Conservation (phyloP, 2,888 invertebrate species). For the Nymphalis c-album region DNA sequence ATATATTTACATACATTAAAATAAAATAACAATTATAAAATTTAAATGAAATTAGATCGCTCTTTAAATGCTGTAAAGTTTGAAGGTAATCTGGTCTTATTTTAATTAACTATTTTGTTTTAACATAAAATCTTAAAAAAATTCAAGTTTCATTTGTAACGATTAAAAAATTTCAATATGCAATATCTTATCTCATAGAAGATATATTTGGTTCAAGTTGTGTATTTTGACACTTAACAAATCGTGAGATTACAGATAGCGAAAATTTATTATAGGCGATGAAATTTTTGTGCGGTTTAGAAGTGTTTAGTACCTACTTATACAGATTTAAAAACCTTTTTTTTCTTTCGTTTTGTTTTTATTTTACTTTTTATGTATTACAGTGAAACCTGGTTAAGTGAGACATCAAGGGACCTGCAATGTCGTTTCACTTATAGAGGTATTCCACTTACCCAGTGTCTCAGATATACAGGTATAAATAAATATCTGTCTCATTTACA, state of each 20-base stretch:
- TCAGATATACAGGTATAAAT: no score
- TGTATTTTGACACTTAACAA: constrained; percentile 59
- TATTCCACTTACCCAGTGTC: no score
- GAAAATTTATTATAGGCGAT: constrained; percentile 46
- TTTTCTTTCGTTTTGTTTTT: constrained; percentile 25
- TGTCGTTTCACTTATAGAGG: no score
- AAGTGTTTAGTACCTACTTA: constrained; percentile 12
- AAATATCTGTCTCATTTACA: no score
- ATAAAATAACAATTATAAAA: background rate
- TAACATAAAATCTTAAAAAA: no score
- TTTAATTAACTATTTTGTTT: no score
- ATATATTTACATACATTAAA: constrained; percentile 7
- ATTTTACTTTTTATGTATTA: constrained; percentile 20
- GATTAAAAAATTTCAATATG: background rate
- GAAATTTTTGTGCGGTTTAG: constrained; percentile 24
- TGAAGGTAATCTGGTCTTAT: no score
- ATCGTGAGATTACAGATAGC: constrained; percentile 53
- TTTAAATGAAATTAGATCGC: background rate
- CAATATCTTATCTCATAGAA: constrained; percentile 15
- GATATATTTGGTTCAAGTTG: constrained; percentile 17
- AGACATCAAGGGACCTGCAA: no score
- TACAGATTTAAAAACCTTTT: background rate
- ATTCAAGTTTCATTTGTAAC: background rate
- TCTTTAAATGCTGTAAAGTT: no score
- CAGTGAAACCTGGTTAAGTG: no score